Percentiles rank a stretch among this genome's conserved stretches.
Conservation (phyloP, 37 sponge, comb jelly and placozoan genomes). For the Chondrosia reniformis region DNA sequence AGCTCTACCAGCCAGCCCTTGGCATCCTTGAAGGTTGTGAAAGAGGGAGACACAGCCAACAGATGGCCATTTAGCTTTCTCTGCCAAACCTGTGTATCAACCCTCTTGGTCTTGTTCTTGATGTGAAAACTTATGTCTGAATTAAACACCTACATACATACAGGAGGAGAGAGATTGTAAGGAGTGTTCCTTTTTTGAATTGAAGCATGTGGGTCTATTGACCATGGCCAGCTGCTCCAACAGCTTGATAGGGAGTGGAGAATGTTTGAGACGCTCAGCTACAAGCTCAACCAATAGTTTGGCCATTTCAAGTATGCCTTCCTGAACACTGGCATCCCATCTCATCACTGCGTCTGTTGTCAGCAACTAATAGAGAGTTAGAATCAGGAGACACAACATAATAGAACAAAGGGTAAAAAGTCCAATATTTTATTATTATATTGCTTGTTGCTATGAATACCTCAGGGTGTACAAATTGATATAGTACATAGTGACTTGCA, state of each 20-base stretch:
- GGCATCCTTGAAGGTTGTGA: conserved; percentile 42
- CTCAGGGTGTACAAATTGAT: too few species aligned
- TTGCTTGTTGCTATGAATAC: too few species aligned
- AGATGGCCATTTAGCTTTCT: conserved; percentile 1
- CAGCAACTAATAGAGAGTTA: conserved; percentile 50
- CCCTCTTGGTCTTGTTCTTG: conserved; percentile 28
- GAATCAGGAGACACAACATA: neutral
- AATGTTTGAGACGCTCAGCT: conserved; percentile 62
- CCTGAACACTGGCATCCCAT: conserved; percentile 81
- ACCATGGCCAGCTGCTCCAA: conserved; percentile 64
- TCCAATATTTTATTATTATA: too few species aligned
- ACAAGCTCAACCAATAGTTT: conserved; percentile 73
- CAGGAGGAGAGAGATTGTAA: neutral
- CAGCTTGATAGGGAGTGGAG: conserved; percentile 58
- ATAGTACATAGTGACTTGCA: too few species aligned
- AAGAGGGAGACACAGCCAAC: conserved; percentile 27
- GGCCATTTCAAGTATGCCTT: conserved; percentile 83
- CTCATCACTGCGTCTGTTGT: conserved; percentile 84
- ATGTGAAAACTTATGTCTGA: conserved; percentile 61
- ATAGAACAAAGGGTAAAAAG: neutral
- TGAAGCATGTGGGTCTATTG: neutral
- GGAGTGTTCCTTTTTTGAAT: neutral
- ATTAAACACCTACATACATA: conserved; percentile 28
- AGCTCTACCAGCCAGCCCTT: conserved; percentile 83
- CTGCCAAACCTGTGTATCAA: conserved; percentile 27